Evolutionary conservation across 2,113 vertebrate species (phyloP), one percentile per base, ranked within the genome.

Genomic region (Odocoileus hemionus): DNA sequence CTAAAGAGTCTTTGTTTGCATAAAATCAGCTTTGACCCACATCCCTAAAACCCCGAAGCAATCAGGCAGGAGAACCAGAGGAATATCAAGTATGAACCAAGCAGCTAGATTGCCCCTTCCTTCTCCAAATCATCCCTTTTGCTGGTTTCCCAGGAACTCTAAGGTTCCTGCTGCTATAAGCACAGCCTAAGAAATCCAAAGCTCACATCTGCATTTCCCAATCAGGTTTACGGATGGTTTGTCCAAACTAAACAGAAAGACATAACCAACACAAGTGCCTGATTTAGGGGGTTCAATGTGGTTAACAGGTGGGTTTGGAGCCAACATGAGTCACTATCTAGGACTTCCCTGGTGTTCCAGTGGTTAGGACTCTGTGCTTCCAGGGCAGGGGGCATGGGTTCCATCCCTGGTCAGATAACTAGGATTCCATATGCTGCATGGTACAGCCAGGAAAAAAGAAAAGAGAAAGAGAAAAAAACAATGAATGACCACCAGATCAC

Each of bases 11-110:
- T 79, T 4, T 33, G 39, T 64, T 84, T 92, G 16, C 58, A 47
- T 26, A 19, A 93, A 84, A 60, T 89, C 45, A 85, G 21, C 36
- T 91, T 89, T 61, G 58, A 74, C 4, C 17, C 16, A 30, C 8
- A 70, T 39, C 15, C 13, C 14, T 43, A 78, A 76, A 7, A 7
- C 61, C 70, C 25, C 6, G 36, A 43, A 91, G 30, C 47, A 19
- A 52, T 61, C 78, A 76, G 26, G 16, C 52, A 45, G 6, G 79
- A 61, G 30, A 79, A 58, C 1, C 7, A 64, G 13, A 47, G n/a
- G 43, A 76, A 13, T 11, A 7, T 14, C 0, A 0, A 39, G 36
- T 16, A 23, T 21, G 25, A 23, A 8, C 28, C 61, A 76, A 60
- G 43, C 33, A 54, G 9, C 58, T 8, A 36, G 4, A 17, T 16